Evolutionary conservation across 2,113 vertebrate species (phyloP), one percentile per base, ranked within the genome.

Genomic region (Dicerorhinus sumatrensis): DNA sequence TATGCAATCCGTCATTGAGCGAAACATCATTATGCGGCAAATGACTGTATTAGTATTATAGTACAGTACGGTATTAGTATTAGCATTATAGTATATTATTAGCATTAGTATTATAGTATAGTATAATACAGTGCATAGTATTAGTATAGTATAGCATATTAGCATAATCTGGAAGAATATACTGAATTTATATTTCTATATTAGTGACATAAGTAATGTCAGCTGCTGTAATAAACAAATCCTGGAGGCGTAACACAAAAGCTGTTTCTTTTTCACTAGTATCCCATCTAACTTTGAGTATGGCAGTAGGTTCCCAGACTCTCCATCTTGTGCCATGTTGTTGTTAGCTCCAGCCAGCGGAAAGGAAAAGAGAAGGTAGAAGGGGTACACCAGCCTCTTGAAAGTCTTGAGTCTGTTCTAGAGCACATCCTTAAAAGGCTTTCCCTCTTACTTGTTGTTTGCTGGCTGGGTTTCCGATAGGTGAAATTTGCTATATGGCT

Each of bases 191-290:
- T 60, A 84, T 58, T 58, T 87, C n/a, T 84, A 8, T 36, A 27
- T 42, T 58, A 73, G n/a, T 95, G 18, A 86, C 16, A 39, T 60
- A 97, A 94, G 56, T 89, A 82, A 92, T 42, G 21, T 27, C 77
- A 92, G 58, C 39, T 93, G 33, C 27, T 56, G 0, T 60, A 91
- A 36, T 54, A 83, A 89, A 90, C 60, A 94, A 20, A 72, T 20
- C 18, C 69, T 58, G 29, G 63, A 72, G 6, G 6, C 18, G 58
- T 83, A 58, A 48, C 33, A 48, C 4, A 75, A 63, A 90, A 81
- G 23, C 1, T 33, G 0, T 27, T 85, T 69, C 5, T 33, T 82
- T 77, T 76, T 65, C 84, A 54, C 9, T 17, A 4, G 10, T 27
- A 20, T n/a, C 9, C 29, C 11, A 33, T 46, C 23, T 77, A 33